Base-by-base conservation (phyloP, 2,113 vertebrate species). In the Regulus satrapa region DNA sequence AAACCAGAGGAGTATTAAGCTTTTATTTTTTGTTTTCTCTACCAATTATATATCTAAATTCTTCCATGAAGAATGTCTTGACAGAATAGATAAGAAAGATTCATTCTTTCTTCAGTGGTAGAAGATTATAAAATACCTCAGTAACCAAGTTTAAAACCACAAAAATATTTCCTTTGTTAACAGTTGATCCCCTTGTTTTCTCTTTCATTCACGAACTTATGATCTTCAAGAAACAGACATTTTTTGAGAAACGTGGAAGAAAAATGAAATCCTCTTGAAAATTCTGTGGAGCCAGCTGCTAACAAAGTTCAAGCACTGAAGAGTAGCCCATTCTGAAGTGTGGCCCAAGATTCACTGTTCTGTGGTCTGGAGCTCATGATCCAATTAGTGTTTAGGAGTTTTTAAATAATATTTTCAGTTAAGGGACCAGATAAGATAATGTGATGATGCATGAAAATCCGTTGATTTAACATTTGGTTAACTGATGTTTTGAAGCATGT, bases 11-110 rank as follows among this genome's bases (percentile, higher is more conserved):
- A 94, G 49, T 76, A 76, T 73, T 84, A 90, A 34, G 10, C 18
- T 92, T 90, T 76, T 62, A 77, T 74, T 92, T 92, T 88, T 87
- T 85, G 19, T 92, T 95, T 94, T 91, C 86, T 80, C 45, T 72
- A 72, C n/a, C 66, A 88, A 89, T 92, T 92, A 52, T 45, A 14
- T 54, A 69, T 87, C 68, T 69, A 82, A 78, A 87, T 84, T 92
- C n/a, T 88, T 91, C 34, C 36, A 40, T 68, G 51, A 89, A 66
- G 41, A 77, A 66, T 71, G 38, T 52, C 56, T 94, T 96, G 82
- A 63, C 51, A 85, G 51, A 91, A 62, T 12, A 83, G 63, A 92
- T 85, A 81, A 95, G 51, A 69, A 75, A 66, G 64, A 63, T 85
- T 85, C 13, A 43, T 88, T 84, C 52, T 80, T 38, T 49, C 16